Percentiles rank a stretch among this genome's conserved stretches.
These are phyloP conservation scores for Mastomys natalensis DNA, from an alignment of 2,113 vertebrate species.

Conservation along the genomic window DNA sequence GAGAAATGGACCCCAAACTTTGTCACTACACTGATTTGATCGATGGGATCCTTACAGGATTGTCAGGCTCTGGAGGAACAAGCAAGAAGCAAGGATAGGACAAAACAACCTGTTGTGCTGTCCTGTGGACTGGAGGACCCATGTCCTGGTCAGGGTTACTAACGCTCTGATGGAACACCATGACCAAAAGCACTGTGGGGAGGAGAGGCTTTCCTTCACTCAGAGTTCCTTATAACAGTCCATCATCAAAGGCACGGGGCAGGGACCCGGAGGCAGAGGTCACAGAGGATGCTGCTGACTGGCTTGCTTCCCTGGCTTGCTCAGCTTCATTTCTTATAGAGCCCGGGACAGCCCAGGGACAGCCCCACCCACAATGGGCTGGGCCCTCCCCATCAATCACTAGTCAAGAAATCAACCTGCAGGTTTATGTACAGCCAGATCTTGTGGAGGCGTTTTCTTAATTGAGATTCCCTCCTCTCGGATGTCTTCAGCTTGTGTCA, in stretches of 20 bases:
- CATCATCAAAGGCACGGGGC: too few relatives aligned
- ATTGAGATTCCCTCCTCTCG: not conserved
- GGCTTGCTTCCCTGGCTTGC: not conserved
- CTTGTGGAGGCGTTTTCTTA: not conserved
- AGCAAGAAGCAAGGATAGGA: not conserved
- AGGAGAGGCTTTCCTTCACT: too few relatives aligned
- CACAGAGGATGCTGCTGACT: not conserved
- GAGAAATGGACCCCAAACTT: conserved; percentile 17
- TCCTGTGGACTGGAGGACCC: not conserved
- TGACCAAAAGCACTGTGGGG: not conserved
- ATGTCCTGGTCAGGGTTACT: not conserved
- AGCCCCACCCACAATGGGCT: not conserved
- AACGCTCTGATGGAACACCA: not conserved
- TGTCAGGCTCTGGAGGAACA: conserved; percentile 8
- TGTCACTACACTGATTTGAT: not conserved
- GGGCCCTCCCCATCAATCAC: not conserved
- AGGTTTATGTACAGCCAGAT: not conserved
- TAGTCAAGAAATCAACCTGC: not conserved
- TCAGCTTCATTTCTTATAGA: not conserved
- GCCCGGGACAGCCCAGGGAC: not conserved
- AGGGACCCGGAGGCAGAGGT: not conserved
- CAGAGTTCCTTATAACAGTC: too few relatives aligned
- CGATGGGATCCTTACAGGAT: not conserved
- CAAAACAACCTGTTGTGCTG: not conserved
- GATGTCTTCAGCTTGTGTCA: not conserved